Percentiles rank a stretch among this genome's conserved stretches.
Evolutionary conservation across 2,797 vertebrate species (phyloP).

Genomic region (Lepidocolaptes lacrymiger): DNA sequence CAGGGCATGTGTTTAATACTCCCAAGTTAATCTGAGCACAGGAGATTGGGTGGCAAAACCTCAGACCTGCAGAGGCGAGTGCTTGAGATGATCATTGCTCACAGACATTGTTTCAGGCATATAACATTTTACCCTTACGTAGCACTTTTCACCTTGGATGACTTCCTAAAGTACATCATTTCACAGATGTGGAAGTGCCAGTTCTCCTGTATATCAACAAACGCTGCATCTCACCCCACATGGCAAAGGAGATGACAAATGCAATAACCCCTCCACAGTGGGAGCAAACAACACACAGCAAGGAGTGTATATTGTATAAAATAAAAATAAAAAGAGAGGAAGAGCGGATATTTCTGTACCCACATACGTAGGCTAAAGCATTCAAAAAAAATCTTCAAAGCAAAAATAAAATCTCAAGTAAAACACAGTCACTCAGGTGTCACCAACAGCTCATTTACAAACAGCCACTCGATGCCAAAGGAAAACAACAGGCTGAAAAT

Average conservation of each 20-base stretch:
- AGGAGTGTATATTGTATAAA: neutral
- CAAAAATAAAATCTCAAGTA: no score
- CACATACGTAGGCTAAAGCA: fast-evolving
- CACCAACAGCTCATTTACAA: neutral
- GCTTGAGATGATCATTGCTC: neutral
- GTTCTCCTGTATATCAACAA: slow-evolving; percentile 12
- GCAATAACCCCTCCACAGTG: neutral
- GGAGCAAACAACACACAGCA: neutral
- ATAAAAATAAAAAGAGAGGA: fast-evolving
- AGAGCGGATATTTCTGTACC: fast-evolving
- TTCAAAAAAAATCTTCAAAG: neutral
- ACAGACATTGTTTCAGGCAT: neutral
- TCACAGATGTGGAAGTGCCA: neutral
- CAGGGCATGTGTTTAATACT: neutral
- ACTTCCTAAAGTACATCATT: slow-evolving; percentile 24
- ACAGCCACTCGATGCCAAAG: neutral
- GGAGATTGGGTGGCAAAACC: slow-evolving; percentile 14
- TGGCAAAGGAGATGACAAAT: neutral
- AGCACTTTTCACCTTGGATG: slow-evolving; percentile 21
- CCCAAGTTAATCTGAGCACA: neutral
- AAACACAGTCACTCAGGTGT: neutral
- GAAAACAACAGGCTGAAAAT: neutral
- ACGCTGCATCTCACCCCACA: neutral
- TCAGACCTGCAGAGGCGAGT: neutral
- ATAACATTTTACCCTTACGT: neutral